These are phyloP conservation scores for Aphrophora alni DNA, from an alignment of 2,888 invertebrate species.

Conservation along the genomic window DNA sequence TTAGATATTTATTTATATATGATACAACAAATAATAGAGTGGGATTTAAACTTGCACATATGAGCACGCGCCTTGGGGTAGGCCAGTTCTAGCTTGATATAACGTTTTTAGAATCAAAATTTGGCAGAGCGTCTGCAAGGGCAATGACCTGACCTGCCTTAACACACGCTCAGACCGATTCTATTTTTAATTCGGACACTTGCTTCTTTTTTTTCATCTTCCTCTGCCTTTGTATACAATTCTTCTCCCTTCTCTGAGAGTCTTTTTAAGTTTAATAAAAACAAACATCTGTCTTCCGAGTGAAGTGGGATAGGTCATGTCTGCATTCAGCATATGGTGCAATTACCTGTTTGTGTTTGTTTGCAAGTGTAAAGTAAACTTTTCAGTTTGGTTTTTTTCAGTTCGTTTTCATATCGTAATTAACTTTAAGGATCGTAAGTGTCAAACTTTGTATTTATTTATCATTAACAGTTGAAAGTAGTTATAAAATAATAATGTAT, in stretches of 20 bases:
- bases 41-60: too few relatives aligned
- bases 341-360: not conserved
- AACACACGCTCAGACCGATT: slow-evolving; percentile 24
- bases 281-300: not conserved
- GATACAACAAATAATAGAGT: too few relatives aligned
- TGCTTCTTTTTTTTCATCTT: slow-evolving; percentile 10
- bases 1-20: too few relatives aligned
- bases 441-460: too few relatives aligned
- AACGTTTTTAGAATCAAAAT: slow-evolving; percentile 40
- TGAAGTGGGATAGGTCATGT: not conserved
- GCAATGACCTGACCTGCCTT: slow-evolving; percentile 39
- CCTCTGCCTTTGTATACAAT: not conserved
- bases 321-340: not conserved
- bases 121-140: slow-evolving; percentile 38
- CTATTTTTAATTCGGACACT: slow-evolving; percentile 33
- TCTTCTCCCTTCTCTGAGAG: not conserved
- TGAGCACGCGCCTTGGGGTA: slow-evolving; percentile 17
- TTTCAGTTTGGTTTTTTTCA: too few relatives aligned
- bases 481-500: too few relatives aligned
- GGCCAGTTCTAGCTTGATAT: slow-evolving; percentile 33
- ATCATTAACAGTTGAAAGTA: too few relatives aligned
- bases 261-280: slow-evolving; percentile 10
- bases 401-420: too few relatives aligned
- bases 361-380: too few relatives aligned
- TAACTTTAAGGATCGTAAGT: too few relatives aligned